Evolutionary conservation across 2,797 vertebrate genomes (phyloP).

Genomic region (Prionace glauca): DNA sequence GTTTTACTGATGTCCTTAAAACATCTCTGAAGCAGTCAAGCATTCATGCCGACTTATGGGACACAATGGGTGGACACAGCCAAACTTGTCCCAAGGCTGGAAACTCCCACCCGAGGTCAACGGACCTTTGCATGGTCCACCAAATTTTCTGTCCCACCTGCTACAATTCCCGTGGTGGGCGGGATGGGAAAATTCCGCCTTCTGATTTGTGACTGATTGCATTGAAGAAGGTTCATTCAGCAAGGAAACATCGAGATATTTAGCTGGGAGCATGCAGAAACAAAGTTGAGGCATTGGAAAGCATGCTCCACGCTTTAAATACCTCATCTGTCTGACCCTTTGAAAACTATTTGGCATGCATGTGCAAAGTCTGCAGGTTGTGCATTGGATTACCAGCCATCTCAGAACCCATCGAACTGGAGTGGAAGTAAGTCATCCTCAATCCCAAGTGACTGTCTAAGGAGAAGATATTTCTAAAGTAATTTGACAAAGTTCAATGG

Average conservation of each 20-base stretch:
- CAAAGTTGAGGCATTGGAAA: background rate
- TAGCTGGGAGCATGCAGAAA: background rate
- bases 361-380: background rate
- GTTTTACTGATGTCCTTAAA: background rate
- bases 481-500: constrained; percentile 15
- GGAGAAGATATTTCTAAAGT: background rate
- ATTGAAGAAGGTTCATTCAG: background rate
- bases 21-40: background rate
- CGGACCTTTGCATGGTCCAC: no score
- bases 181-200: no score
- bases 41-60: background rate
- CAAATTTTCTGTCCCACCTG: no score
- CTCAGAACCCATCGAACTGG: background rate
- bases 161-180: no score
- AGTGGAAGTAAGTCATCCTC: background rate
- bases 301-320: background rate
- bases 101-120: no score
- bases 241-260: background rate
- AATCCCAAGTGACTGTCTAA: background rate
- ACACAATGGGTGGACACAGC: background rate
- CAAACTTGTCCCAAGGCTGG: no score
- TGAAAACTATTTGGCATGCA: background rate
- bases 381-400: background rate
- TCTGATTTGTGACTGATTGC: background rate
- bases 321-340: background rate